A percentile compares a stretch with the other conserved stretches of the same genome.
Conservation (phyloP, 2,113 vertebrate species). For the Brachyhypopomus occidentalis region DNA sequence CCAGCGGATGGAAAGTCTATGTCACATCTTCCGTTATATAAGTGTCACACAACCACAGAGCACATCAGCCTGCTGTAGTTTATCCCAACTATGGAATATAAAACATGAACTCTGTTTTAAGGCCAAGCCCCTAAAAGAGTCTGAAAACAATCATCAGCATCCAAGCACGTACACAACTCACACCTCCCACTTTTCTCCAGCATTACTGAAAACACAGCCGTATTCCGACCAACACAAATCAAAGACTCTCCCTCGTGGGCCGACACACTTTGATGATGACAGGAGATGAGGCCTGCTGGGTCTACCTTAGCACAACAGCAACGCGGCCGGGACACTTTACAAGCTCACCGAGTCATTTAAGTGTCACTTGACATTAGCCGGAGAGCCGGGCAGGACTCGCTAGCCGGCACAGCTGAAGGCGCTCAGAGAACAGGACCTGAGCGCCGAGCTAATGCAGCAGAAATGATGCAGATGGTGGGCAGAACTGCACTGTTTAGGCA, state of each 20-base stretch:
- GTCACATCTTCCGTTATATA: constrained; percentile 24
- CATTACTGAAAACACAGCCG: background rate
- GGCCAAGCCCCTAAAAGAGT: too few relatives aligned
- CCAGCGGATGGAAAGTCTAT: constrained; percentile 37
- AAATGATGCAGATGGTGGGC: constrained; percentile 41
- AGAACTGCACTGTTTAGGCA: constrained; percentile 42
- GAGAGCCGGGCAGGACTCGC: background rate
- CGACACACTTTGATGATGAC: constrained; percentile 13
- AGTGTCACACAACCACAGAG: constrained; percentile 37
- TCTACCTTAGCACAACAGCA: constrained; percentile 19
- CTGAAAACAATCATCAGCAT: background rate
- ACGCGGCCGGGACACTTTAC: constrained; percentile 26
- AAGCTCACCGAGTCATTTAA: constrained; percentile 51
- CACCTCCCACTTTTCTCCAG: background rate
- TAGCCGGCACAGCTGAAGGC: background rate
- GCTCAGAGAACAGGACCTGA: constrained; percentile 19
- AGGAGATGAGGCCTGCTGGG: constrained; percentile 5
- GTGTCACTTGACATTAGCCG: constrained; percentile 49
- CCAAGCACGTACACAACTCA: background rate
- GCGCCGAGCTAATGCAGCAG: constrained; percentile 36
- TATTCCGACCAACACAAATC: constrained; percentile 3
- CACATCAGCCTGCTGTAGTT: constrained; percentile 23
- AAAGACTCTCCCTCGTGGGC: background rate
- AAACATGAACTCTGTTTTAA: background rate
- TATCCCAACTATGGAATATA: constrained; percentile 9